These are phyloP conservation scores for Tenodera sinensis DNA, from an alignment of 2,888 invertebrate species.

Conservation along the genomic window DNA sequence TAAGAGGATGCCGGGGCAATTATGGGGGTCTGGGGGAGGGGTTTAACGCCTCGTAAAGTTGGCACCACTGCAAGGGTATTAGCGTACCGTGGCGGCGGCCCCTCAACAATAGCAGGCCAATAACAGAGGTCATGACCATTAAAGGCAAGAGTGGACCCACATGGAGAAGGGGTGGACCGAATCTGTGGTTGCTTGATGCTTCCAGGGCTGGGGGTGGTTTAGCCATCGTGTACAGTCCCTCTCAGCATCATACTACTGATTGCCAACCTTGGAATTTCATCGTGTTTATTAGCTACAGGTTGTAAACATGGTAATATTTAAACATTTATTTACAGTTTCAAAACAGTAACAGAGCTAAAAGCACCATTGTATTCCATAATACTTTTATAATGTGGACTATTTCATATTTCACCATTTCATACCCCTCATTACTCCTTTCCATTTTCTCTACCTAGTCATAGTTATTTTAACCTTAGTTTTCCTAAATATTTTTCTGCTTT, in stretches of 20 bases:
- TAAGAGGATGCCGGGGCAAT: not conserved
- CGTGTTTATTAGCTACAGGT: too few species aligned
- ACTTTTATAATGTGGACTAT: too few species aligned
- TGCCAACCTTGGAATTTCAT: too few species aligned
- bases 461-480: too few species aligned
- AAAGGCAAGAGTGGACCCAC: not conserved
- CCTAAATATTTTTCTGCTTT: too few species aligned
- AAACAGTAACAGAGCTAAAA: too few species aligned
- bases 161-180: not conserved
- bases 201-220: not conserved
- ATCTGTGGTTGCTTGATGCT: not conserved
- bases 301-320: too few species aligned
- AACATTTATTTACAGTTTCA: too few species aligned
- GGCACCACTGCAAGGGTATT: not conserved
- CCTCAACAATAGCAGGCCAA: not conserved
- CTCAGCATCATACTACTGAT: not conserved
- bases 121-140: not conserved
- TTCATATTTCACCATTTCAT: too few species aligned
- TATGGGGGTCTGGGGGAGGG: not conserved
- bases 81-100: not conserved
- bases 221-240: not conserved
- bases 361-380: too few species aligned
- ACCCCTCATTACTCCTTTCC: too few species aligned
- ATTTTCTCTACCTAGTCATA: too few species aligned
- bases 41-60: constrained; percentile 2